Evolutionary conservation across 2,113 vertebrate genomes (phyloP).

Genomic region (Axis porcinus): DNA sequence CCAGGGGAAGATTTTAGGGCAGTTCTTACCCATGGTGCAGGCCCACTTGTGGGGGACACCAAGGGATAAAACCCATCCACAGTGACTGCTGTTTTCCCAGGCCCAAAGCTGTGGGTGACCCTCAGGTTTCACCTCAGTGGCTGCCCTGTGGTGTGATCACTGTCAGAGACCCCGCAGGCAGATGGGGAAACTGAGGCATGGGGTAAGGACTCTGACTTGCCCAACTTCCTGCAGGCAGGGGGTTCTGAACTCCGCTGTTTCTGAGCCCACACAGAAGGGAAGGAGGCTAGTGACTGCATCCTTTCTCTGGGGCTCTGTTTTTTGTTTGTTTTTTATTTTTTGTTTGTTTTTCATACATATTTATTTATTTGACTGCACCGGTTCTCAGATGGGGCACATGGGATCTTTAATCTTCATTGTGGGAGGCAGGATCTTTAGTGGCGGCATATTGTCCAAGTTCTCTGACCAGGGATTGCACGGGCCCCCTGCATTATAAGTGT

Average conservation of each 20-base stretch:
- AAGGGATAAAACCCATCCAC: fast-evolving
- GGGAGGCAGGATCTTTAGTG: not conserved
- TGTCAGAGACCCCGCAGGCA: not conserved
- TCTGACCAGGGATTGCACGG: not conserved
- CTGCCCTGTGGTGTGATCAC: not conserved
- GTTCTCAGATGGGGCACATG: not conserved
- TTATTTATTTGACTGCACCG: not conserved
- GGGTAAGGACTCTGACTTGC: not conserved
- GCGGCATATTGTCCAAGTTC: not conserved
- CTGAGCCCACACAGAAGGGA: too few relatives aligned
- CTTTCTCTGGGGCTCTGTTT: not conserved
- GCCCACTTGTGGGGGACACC: not conserved
- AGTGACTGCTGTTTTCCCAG: not conserved
- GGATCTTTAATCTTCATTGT: not conserved
- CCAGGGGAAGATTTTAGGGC: not conserved
- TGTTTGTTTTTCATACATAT: not conserved
- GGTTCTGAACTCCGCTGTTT: not conserved
- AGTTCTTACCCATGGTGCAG: not conserved
- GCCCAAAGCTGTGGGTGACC: fast-evolving
- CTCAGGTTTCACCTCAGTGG: not conserved
- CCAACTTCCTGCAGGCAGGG: not conserved
- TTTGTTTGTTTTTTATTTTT: not conserved
- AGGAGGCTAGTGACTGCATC: fast-evolving
- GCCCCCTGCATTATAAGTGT: not conserved
- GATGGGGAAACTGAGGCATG: not conserved